A percentile compares a stretch with the other conserved stretches of the same genome.
phyloP scores from a whole-genome alignment of 2,113 vertebrate genomes.

The Circaetus cinerascens region DNA sequence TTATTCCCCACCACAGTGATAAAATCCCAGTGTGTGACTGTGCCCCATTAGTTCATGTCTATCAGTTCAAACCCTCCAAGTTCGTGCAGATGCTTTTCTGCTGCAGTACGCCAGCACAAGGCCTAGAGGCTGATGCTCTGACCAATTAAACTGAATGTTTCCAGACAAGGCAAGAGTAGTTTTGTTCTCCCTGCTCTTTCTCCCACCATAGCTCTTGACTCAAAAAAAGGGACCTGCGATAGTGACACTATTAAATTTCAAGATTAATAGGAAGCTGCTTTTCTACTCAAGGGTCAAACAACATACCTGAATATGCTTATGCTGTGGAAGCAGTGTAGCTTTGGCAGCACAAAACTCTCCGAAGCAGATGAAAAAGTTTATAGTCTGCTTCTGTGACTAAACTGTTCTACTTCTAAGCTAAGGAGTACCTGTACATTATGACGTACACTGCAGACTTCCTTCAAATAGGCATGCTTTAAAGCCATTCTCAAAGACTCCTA shows the following conservation, averaged over 20 bases:
- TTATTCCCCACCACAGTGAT: neutral
- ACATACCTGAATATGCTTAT: neutral
- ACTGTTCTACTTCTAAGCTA: neutral
- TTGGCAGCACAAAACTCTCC: neutral
- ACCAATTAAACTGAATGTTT: neutral
- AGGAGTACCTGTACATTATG: neutral
- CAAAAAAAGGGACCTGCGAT: neutral
- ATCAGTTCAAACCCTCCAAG: neutral
- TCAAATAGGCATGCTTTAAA: neutral
- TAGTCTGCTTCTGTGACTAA: neutral
- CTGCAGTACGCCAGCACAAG: neutral
- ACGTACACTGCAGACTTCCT: neutral
- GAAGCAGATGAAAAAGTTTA: neutral
- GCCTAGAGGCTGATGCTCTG: neutral
- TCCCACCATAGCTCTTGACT: neutral
- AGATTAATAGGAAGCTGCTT: neutral
- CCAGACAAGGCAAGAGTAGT: neutral
- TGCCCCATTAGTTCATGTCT: neutral
- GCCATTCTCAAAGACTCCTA: neutral
- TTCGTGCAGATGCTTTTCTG: neutral
- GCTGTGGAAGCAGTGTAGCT: neutral
- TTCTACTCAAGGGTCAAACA: neutral
- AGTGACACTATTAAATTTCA: neutral
- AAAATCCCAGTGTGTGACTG: neutral
- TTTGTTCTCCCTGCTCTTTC: neutral